A percentile compares a stretch with the other conserved stretches of the same genome.
phyloP scores from a whole-genome alignment of 1,140 invertebrate species.

The Battus philenor region DNA sequence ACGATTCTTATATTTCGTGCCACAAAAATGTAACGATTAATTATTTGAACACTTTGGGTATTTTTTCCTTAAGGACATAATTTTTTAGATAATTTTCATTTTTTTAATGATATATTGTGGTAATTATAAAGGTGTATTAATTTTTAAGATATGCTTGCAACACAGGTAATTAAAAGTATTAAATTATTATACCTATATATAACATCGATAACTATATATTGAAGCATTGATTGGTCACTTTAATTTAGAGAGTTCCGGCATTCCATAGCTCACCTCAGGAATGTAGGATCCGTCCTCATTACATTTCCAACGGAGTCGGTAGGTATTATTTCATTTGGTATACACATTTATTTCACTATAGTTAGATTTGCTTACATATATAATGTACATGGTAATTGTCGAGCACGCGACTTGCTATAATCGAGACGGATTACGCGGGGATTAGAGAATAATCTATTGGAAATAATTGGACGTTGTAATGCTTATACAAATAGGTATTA shows the following conservation, averaged over 20 bases:
- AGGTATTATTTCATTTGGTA: conserved; percentile 11
- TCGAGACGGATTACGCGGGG: conserved; percentile 13
- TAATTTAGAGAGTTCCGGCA: conserved; percentile 45
- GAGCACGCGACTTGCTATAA: conserved; percentile 2
- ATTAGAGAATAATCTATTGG: conserved; percentile 11
- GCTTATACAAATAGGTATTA: conserved; percentile 4
- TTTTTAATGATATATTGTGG: too few species aligned
- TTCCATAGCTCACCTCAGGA: conserved; percentile 49
- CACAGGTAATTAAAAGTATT: too few species aligned
- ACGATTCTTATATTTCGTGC: too few species aligned
- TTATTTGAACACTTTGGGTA: too few species aligned
- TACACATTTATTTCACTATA: conserved; percentile 8
- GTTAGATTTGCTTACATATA: not conserved
- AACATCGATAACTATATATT: not conserved
- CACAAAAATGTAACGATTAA: too few species aligned
- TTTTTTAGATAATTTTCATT: too few species aligned
- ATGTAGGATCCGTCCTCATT: conserved; percentile 57
- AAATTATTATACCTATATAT: too few species aligned
- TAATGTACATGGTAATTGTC: conserved; percentile 12
- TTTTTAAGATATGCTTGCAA: too few species aligned
- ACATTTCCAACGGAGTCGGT: conserved; percentile 23
- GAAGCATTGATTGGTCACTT: conserved; percentile 44
- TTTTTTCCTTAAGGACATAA: too few species aligned
- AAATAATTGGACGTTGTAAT: conserved; percentile 12
- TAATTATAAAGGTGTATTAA: too few species aligned